These are phyloP conservation scores for Chirona hameri DNA, from an alignment of 2,888 invertebrate species.

Conservation along the genomic window DNA sequence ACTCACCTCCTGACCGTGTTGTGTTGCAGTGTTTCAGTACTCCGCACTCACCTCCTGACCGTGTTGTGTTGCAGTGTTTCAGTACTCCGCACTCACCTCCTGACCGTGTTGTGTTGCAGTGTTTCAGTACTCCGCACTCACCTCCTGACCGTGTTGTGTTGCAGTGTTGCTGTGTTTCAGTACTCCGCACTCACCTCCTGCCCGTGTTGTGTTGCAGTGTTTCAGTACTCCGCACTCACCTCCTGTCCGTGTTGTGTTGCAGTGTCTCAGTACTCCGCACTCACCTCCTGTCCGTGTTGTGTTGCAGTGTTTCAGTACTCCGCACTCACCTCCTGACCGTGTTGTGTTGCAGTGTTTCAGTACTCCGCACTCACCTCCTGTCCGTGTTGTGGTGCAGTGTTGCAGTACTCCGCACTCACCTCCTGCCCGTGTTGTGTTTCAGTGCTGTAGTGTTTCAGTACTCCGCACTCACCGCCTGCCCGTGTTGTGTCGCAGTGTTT, in stretches of 20 bases:
- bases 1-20: no score
- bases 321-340: no score
- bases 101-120: slow-evolving; percentile 45
- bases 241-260: slow-evolving; percentile 44
- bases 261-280: slow-evolving; percentile 36
- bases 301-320: slow-evolving; percentile 46
- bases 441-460: slow-evolving; percentile 47
- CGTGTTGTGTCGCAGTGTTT: slow-evolving; percentile 45
- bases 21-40: slow-evolving; percentile 45
- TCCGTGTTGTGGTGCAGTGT: slow-evolving; percentile 45
- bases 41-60: no score
- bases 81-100: not conserved
- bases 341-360: slow-evolving; percentile 45
- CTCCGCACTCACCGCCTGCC: not conserved
- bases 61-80: slow-evolving; percentile 45
- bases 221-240: slow-evolving; percentile 13
- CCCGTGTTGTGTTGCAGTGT: slow-evolving; percentile 45
- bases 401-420: slow-evolving; percentile 12
- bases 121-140: slow-evolving; percentile 23
- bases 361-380: not conserved
- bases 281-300: no score
- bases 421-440: no score
- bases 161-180: no score
- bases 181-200: not conserved
- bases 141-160: no score